phyloP scores from a whole-genome alignment of 2,113 vertebrate species.

The Bufo gargarizans region DNA sequence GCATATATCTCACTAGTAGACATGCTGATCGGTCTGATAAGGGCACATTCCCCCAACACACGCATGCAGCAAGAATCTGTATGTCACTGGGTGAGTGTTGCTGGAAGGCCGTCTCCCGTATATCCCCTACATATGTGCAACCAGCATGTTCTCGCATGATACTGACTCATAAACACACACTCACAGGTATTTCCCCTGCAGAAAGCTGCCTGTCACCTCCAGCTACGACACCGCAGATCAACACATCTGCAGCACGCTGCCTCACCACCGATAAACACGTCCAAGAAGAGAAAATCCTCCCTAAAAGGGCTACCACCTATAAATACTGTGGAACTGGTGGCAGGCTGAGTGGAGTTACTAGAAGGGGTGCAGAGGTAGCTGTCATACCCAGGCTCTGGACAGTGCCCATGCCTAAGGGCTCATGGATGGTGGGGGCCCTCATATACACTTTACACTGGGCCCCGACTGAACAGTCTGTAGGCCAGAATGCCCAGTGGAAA shows the following conservation, averaged over 20 bases:
- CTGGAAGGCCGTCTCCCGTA: background rate
- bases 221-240: conserved; percentile 28
- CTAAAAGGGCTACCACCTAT: background rate
- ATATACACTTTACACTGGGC: too few relatives aligned
- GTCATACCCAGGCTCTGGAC: too few relatives aligned
- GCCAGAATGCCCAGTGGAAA: too few relatives aligned
- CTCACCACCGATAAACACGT: background rate
- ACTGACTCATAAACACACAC: conserved; percentile 47
- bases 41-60: background rate
- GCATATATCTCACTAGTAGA: background rate
- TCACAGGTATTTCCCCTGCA: conserved; percentile 54
- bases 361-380: background rate
- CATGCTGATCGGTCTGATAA: background rate
- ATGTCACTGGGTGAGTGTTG: background rate
- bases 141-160: conserved; percentile 52
- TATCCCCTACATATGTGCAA: conserved; percentile 15
- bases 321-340: background rate
- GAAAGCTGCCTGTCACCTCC: conserved; percentile 51
- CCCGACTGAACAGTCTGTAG: too few relatives aligned
- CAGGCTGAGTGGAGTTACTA: background rate
- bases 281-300: background rate
- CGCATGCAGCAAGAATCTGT: background rate
- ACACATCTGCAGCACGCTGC: background rate
- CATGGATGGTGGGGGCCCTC: too few relatives aligned
- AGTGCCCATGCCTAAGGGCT: too few relatives aligned